Conservation (phyloP, 2,113 vertebrate genomes). For the Gobiocypris rarus region DNA sequence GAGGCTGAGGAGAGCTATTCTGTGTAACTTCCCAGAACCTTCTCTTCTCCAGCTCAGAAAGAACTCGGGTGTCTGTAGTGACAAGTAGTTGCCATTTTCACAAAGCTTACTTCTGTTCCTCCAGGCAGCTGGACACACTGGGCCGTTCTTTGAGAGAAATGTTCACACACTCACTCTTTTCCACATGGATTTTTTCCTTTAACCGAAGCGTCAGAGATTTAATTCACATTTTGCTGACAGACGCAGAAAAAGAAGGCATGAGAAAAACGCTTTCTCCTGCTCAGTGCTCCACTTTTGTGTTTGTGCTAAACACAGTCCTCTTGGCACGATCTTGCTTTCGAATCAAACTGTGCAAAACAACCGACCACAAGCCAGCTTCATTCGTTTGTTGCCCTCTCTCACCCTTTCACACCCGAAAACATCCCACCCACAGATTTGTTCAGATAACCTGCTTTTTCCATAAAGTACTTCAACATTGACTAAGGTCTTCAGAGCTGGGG, state of each 20-base stretch:
- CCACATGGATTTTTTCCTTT: conserved; percentile 52
- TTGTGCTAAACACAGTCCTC: not conserved
- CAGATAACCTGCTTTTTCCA: not conserved
- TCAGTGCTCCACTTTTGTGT: not conserved
- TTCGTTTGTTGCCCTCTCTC: conserved; percentile 1
- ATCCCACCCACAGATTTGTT: not conserved
- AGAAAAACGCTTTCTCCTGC: conserved; percentile 2
- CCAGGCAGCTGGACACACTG: conserved; percentile 62
- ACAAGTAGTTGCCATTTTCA: conserved; percentile 48
- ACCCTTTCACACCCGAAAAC: not conserved
- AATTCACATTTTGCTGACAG: conserved; percentile 29
- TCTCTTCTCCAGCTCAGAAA: not conserved
- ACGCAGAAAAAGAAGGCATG: conserved; percentile 19
- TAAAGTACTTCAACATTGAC: not conserved
- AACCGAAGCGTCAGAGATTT: conserved; percentile 21
- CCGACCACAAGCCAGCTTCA: conserved; percentile 1
- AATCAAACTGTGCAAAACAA: conserved; percentile 9
- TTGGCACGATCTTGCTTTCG: not conserved
- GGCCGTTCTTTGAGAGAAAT: conserved; percentile 63
- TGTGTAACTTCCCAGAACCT: not conserved
- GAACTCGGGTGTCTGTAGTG: conserved; percentile 63
- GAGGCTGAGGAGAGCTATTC: not conserved
- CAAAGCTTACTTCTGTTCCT: conserved; percentile 71
- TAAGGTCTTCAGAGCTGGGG: not conserved
- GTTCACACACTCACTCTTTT: conserved; percentile 69